Percentiles rank a stretch among this genome's conserved stretches.
Evolutionary conservation across 2,888 invertebrate genomes (phyloP).

Genomic region (Laspeyria flexula): DNA sequence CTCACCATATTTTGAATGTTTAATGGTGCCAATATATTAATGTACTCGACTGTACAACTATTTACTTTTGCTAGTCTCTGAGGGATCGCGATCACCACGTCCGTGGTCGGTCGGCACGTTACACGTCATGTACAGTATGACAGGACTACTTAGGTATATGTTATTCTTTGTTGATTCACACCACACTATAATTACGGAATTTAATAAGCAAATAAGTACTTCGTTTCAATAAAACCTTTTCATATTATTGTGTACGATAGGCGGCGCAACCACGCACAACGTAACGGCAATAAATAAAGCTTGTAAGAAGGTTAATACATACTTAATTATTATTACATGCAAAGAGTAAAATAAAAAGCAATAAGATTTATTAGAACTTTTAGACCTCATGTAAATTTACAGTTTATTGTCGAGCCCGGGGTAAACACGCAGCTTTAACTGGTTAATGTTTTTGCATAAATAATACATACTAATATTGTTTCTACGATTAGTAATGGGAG

Average conservation of each 20-base stretch:
- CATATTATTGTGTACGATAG: neutral
- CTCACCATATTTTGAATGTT: too few species aligned
- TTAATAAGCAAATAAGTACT: neutral
- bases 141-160: too few species aligned
- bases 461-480: conserved; percentile 9
- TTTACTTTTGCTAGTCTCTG: too few species aligned
- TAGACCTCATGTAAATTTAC: conserved; percentile 35
- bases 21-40: too few species aligned
- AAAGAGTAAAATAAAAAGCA: conserved; percentile 31
- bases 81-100: too few species aligned
- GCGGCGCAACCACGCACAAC: neutral
- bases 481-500: neutral
- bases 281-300: conserved; percentile 3
- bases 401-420: conserved; percentile 37
- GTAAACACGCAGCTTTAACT: conserved; percentile 30
- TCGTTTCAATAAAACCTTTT: neutral
- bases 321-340: conserved; percentile 17
- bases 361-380: conserved; percentile 35
- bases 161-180: neutral
- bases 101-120: too few species aligned
- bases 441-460: conserved; percentile 23
- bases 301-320: conserved; percentile 1
- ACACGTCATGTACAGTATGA: too few species aligned
- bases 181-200: neutral
- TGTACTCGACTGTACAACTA: too few species aligned